phyloP scores from a whole-genome alignment of 2,113 vertebrate species.

The Cavia porcellus region DNA sequence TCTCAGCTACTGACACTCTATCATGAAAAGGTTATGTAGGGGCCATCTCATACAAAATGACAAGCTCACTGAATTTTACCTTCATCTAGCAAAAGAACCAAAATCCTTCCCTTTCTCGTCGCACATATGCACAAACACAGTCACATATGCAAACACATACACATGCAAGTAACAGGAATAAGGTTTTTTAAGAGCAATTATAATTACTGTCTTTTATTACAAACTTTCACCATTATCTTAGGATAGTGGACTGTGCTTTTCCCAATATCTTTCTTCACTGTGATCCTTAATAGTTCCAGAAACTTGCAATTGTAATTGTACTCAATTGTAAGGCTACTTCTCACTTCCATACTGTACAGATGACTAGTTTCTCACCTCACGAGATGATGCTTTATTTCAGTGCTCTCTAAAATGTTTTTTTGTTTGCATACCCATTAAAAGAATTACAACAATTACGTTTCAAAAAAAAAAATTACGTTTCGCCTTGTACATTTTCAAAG shows the following conservation, averaged over 20 bases:
- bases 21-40: not conserved
- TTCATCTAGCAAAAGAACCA: not conserved
- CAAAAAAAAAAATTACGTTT: not conserved
- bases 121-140: not conserved
- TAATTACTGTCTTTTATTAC: not conserved
- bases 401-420: not conserved
- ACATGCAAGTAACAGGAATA: not conserved
- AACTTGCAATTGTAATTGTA: no score
- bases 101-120: not conserved
- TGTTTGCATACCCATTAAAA: not conserved
- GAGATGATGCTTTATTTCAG: not conserved
- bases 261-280: not conserved
- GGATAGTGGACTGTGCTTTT: not conserved
- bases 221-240: constrained; percentile 12
- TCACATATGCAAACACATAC: not conserved
- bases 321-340: not conserved
- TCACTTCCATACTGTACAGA: not conserved
- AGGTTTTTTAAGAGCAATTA: constrained; percentile 36
- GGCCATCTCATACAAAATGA: not conserved
- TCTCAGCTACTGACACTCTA: not conserved
- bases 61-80: not conserved
- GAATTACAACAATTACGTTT: not conserved
- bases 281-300: not conserved
- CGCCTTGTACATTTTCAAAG: not conserved
- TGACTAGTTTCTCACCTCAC: not conserved